These are phyloP conservation scores for Crocallis elinguaria DNA, from an alignment of 2,888 invertebrate species.

Conservation along the genomic window DNA sequence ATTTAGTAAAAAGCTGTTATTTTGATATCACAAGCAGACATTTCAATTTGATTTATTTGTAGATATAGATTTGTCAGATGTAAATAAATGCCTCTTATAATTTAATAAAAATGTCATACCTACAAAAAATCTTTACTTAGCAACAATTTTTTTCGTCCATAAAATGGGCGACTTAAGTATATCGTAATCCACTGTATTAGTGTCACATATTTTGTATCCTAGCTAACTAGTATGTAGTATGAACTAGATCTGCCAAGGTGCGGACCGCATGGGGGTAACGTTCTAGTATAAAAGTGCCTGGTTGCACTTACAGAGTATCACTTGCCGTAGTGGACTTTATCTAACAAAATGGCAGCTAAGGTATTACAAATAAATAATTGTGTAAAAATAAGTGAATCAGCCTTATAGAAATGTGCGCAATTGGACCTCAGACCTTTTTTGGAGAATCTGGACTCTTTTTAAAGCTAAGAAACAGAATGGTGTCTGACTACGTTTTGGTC, in stretches of 20 bases:
- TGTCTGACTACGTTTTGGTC: background rate
- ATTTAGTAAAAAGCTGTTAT: too few species aligned
- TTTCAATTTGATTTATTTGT: too few species aligned
- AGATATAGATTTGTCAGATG: too few species aligned
- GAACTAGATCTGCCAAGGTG: slow-evolving; percentile 48
- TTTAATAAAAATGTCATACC: too few species aligned
- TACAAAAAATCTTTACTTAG: too few species aligned
- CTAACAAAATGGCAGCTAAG: slow-evolving; percentile 81
- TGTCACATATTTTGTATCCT: slow-evolving; percentile 33
- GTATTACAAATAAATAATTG: slow-evolving; percentile 56
- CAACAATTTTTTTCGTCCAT: too few species aligned
- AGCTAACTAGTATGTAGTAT: slow-evolving; percentile 31
- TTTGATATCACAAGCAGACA: too few species aligned
- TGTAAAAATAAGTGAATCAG: slow-evolving; percentile 15
- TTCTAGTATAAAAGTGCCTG: slow-evolving; percentile 73
- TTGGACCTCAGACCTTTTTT: slow-evolving; percentile 12
- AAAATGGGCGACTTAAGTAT: background rate
- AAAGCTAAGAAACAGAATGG: slow-evolving; percentile 4
- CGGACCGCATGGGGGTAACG: slow-evolving; percentile 65
- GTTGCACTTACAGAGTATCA: slow-evolving; percentile 68
- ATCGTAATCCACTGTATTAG: slow-evolving; percentile 10
- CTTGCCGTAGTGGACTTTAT: slow-evolving; percentile 73
- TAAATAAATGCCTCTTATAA: too few species aligned
- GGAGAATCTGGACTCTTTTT: slow-evolving; percentile 4
- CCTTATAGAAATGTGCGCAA: slow-evolving; percentile 22